These are phyloP conservation scores for Clarias gariepinus DNA, from an alignment of 2,113 vertebrate species.

Conservation along the genomic window DNA sequence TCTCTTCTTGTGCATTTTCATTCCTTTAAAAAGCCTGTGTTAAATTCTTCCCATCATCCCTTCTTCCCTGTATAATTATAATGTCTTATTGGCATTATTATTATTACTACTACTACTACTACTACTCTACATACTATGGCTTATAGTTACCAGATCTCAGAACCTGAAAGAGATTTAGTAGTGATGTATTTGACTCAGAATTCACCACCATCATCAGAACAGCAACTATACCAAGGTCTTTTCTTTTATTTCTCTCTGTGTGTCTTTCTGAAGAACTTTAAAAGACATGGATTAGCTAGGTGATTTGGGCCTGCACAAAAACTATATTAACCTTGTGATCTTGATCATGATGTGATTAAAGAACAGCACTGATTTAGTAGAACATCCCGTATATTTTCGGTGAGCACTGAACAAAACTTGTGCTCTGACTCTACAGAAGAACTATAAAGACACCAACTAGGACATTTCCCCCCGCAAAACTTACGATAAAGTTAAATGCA, in stretches of 20 bases:
- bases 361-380: too few species aligned
- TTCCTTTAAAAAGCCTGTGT: too few species aligned
- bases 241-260: background rate
- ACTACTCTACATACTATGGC: background rate
- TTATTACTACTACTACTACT: too few species aligned
- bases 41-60: too few species aligned
- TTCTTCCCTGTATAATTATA: too few species aligned
- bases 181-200: background rate
- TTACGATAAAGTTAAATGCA: too few species aligned
- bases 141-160: background rate
- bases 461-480: too few species aligned
- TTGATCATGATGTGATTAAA: too few species aligned
- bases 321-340: background rate
- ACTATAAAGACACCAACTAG: background rate
- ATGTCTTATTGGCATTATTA: too few species aligned
- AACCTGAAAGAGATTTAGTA: background rate
- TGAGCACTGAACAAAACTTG: too few species aligned
- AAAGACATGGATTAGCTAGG: background rate
- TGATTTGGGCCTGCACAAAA: background rate
- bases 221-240: background rate
- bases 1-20: too few species aligned
- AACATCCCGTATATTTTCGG: too few species aligned
- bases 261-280: background rate
- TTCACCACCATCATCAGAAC: background rate
- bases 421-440: background rate